Evolutionary conservation across 2,888 invertebrate genomes (phyloP).

Genomic region (Bugula neritina): DNA sequence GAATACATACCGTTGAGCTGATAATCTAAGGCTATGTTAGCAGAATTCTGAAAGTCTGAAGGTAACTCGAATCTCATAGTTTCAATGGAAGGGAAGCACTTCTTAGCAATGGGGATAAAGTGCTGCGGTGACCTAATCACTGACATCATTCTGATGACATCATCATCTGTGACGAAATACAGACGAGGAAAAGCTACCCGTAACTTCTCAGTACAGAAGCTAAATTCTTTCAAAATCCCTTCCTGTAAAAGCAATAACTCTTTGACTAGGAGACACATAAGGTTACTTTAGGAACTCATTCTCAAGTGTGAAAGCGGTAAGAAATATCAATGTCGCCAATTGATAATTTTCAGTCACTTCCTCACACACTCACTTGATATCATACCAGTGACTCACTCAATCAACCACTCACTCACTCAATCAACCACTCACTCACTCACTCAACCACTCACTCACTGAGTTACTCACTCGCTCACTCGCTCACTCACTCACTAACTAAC

Average conservation of each 20-base stretch:
- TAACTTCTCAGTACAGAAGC: slow-evolving; percentile 37
- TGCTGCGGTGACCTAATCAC: slow-evolving; percentile 46
- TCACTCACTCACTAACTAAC: too few species aligned
- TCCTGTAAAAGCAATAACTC: slow-evolving; percentile 43
- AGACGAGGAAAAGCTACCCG: slow-evolving; percentile 46
- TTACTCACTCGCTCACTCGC: too few species aligned
- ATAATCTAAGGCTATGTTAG: slow-evolving; percentile 44
- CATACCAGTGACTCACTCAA: too few species aligned
- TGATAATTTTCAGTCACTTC: too few species aligned
- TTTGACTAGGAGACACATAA: too few species aligned
- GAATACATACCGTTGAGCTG: slow-evolving; percentile 41
- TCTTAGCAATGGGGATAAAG: slow-evolving; percentile 42
- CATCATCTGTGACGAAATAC: slow-evolving; percentile 48
- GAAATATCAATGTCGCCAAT: too few species aligned
- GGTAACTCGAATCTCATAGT: slow-evolving; percentile 44
- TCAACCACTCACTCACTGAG: too few species aligned
- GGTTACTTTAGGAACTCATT: too few species aligned
- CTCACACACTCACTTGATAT: too few species aligned
- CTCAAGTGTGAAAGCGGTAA: too few species aligned
- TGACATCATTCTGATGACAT: slow-evolving; percentile 37
- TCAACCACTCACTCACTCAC: too few species aligned
- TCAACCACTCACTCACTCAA: too few species aligned
- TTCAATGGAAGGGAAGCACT: slow-evolving; percentile 46
- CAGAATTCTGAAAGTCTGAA: slow-evolving; percentile 35
- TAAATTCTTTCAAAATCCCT: slow-evolving; percentile 42